Percentiles rank a stretch among this genome's conserved stretches.
These are phyloP conservation scores for Leptarthrus brevirostris DNA, from an alignment of 2,888 invertebrate species.

Conservation along the genomic window DNA sequence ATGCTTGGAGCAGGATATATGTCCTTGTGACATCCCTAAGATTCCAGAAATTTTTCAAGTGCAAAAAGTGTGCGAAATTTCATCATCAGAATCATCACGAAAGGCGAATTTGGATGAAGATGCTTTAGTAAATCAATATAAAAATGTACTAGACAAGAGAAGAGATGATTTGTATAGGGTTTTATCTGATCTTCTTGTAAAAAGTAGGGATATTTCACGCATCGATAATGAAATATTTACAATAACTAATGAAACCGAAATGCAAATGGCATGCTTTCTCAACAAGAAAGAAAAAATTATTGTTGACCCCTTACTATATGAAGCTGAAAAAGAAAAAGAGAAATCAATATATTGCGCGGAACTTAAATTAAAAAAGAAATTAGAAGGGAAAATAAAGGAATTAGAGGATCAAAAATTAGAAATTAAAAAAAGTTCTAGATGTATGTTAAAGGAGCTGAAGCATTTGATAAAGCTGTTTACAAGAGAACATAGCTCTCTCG, in stretches of 20 bases:
- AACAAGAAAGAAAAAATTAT: neutral
- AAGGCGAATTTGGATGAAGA: neutral
- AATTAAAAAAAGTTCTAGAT: neutral
- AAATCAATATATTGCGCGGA: neutral
- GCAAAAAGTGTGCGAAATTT: neutral
- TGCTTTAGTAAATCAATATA: neutral
- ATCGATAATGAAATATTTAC: slow-evolving; percentile 9
- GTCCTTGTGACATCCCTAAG: neutral
- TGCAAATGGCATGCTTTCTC: neutral
- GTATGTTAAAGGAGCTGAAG: neutral
- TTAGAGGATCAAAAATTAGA: neutral
- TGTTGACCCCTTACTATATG: neutral
- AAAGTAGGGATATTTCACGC: slow-evolving; percentile 5
- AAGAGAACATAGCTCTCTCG: neutral
- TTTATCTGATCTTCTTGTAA: neutral
- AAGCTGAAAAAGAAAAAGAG: neutral
- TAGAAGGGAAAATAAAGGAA: neutral
- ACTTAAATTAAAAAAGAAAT: neutral
- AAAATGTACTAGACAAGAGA: neutral
- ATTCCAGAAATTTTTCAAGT: neutral
- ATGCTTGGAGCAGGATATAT: neutral
- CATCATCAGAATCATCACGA: neutral
- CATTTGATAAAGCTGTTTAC: neutral
- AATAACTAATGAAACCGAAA: neutral
- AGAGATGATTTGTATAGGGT: neutral